These are phyloP conservation scores for Thera obeliscata DNA, from an alignment of 2,888 invertebrate genomes.

Conservation along the genomic window DNA sequence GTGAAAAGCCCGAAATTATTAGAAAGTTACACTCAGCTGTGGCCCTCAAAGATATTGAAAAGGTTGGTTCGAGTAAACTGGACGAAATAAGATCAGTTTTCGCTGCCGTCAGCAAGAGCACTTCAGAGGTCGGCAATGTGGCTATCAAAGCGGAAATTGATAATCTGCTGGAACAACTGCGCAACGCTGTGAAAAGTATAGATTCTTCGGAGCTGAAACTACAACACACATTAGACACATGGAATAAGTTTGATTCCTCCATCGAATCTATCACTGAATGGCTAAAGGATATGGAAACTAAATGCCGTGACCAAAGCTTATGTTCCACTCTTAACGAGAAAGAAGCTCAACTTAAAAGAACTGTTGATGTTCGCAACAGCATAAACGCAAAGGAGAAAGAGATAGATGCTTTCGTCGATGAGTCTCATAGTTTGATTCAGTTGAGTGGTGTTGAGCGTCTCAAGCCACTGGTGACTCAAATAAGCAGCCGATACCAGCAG, in stretches of 20 bases:
- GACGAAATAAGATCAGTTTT: slow-evolving; percentile 88
- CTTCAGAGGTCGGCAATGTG: slow-evolving; percentile 91
- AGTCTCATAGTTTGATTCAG: slow-evolving; percentile 93
- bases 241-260: slow-evolving; percentile 94
- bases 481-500: slow-evolving; percentile 94
- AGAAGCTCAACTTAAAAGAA: slow-evolving; percentile 88
- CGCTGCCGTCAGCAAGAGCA: slow-evolving; percentile 88
- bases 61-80: slow-evolving; percentile 87
- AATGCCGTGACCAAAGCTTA: slow-evolving; percentile 93
- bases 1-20: slow-evolving; percentile 92
- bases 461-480: slow-evolving; percentile 93
- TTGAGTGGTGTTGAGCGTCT: slow-evolving; percentile 93
- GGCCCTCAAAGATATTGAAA: slow-evolving; percentile 86
- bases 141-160: slow-evolving; percentile 89
- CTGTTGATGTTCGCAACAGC: slow-evolving; percentile 89
- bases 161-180: slow-evolving; percentile 87
- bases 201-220: slow-evolving; percentile 89
- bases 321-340: slow-evolving; percentile 93
- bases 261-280: slow-evolving; percentile 93
- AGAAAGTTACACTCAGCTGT: slow-evolving; percentile 88
- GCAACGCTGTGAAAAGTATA: slow-evolving; percentile 87
- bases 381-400: slow-evolving; percentile 92
- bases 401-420: slow-evolving; percentile 94
- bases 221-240: slow-evolving; percentile 89
- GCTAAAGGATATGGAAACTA: slow-evolving; percentile 93